These are phyloP conservation scores for Eupithecia subfuscata DNA, from an alignment of 2,888 invertebrate species.

Conservation along the genomic window DNA sequence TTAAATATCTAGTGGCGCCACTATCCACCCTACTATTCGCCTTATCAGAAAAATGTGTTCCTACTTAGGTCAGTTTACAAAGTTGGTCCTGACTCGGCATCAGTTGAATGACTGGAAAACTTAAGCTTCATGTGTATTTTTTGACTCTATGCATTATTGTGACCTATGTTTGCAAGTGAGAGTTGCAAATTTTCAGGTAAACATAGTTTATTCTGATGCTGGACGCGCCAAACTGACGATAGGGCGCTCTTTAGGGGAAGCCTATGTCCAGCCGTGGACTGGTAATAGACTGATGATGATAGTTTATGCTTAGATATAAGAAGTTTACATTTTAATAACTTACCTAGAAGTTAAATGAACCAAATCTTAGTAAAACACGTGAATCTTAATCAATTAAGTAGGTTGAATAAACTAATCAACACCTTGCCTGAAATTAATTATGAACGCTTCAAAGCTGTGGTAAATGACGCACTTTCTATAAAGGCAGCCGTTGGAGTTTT, in stretches of 20 bases:
- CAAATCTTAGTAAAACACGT: background rate
- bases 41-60: too few species aligned
- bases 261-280: too few species aligned
- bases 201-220: too few species aligned
- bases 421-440: constrained; percentile 16
- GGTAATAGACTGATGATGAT: background rate
- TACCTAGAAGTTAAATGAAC: background rate
- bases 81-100: too few species aligned
- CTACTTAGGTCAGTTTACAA: too few species aligned
- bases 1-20: too few species aligned
- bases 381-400: background rate
- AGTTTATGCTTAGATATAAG: background rate
- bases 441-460: constrained; percentile 9
- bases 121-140: background rate
- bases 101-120: too few species aligned
- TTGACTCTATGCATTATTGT: background rate
- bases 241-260: background rate
- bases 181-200: background rate
- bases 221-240: background rate
- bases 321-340: background rate
- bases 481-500: background rate
- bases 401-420: constrained; percentile 18
- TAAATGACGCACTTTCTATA: constrained; percentile 5
- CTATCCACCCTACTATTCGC: too few species aligned
- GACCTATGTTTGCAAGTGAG: background rate